A percentile compares a stretch with the other conserved stretches of the same genome.
These are phyloP conservation scores for Pogoniulus pusillus DNA, from an alignment of 2,797 vertebrate species.

Conservation along the genomic window DNA sequence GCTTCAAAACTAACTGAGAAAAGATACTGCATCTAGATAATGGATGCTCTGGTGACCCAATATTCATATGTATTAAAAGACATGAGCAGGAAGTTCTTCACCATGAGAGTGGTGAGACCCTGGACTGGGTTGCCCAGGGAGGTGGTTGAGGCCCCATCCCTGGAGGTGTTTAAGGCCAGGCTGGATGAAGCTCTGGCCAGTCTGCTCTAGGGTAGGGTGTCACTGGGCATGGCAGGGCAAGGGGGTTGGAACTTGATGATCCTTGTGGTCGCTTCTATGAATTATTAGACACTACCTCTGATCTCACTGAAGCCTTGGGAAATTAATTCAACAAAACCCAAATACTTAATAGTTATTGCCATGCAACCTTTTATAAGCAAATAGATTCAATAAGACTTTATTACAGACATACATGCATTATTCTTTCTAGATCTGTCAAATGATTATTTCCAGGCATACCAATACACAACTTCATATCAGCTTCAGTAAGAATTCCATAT, in stretches of 20 bases:
- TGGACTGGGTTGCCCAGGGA: too few relatives aligned
- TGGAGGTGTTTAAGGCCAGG: too few relatives aligned
- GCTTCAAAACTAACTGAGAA: background rate
- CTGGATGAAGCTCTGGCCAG: too few relatives aligned
- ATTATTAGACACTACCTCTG: background rate
- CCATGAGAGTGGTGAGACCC: too few relatives aligned
- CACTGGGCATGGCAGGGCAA: too few relatives aligned
- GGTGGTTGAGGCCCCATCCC: too few relatives aligned
- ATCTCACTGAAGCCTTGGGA: background rate
- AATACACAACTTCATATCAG: background rate
- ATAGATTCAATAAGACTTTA: background rate
- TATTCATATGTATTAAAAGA: too few relatives aligned
- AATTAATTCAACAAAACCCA: background rate
- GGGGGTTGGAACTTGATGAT: too few relatives aligned
- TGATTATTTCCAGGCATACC: background rate
- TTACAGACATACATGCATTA: background rate
- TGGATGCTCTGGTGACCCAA: too few relatives aligned
- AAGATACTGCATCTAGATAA: background rate
- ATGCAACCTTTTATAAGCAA: background rate
- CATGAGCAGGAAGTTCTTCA: too few relatives aligned
- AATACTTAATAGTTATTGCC: background rate
- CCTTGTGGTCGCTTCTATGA: too few relatives aligned
- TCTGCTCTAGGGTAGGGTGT: too few relatives aligned
- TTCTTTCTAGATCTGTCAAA: background rate
- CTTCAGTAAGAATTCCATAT: background rate